Conservation (phyloP, 2,888 invertebrate genomes). For the Parnassius apollo region DNA sequence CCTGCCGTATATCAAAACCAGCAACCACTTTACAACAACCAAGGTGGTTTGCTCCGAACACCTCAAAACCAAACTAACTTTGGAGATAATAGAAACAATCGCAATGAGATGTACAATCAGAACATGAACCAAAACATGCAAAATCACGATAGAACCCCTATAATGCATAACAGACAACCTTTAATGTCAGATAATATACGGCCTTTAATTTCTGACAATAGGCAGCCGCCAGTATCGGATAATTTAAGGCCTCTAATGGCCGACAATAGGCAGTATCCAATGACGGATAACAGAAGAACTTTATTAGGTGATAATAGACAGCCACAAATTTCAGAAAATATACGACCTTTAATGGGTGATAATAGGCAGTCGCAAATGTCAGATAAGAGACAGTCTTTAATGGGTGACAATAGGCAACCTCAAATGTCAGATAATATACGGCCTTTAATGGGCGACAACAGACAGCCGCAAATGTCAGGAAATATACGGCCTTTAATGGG, state of each 20-base stretch:
- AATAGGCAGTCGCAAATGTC: constrained; percentile 3
- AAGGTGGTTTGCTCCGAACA: background rate
- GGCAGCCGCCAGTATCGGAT: constrained; percentile 1
- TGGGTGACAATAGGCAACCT: constrained; percentile 2
- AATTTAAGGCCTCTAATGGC: background rate
- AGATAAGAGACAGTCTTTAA: background rate
- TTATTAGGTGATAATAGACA: background rate
- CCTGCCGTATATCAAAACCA: background rate
- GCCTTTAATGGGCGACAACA: constrained; percentile 12
- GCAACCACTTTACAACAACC: constrained; percentile 6
- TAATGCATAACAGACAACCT: background rate
- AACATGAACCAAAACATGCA: constrained; percentile 13
- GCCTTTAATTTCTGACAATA: constrained; percentile 4
- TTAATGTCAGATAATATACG: constrained; percentile 7
- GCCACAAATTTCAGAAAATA: background rate
- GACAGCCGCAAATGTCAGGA: background rate
- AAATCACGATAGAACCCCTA: constrained; percentile 4
- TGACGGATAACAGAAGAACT: constrained; percentile 3
- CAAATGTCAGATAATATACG: constrained; percentile 1
- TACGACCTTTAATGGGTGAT: constrained; percentile 8
- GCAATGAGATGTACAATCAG: constrained; percentile 16
- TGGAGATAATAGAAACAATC: constrained; percentile 4
- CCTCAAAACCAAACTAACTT: constrained; percentile 9
- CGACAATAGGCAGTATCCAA: constrained; percentile 4
- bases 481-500: background rate